Evolutionary conservation across 2,113 vertebrate genomes (phyloP).

Genomic region (Lucifuga dentata): DNA sequence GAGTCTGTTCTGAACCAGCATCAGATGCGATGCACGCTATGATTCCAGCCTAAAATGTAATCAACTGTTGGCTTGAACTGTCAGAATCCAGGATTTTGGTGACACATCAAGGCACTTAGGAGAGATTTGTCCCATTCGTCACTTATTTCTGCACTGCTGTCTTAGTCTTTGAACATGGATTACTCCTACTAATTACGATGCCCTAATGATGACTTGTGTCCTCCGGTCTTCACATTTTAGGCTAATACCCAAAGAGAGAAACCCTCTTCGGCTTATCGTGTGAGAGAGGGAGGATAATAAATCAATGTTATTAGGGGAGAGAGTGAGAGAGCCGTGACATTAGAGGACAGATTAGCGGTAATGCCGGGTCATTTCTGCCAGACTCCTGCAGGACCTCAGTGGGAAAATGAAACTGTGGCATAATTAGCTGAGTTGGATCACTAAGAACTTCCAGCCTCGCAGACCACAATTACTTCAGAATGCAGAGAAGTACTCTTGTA

Average conservation of each 20-base stretch:
- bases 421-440: constrained; percentile 69
- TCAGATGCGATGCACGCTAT: neutral
- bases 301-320: constrained; percentile 68
- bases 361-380: constrained; percentile 66
- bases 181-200: constrained; percentile 39
- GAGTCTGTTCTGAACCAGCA: too few relatives aligned
- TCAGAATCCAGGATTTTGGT: constrained; percentile 32
- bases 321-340: constrained; percentile 53
- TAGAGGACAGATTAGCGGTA: constrained; percentile 71
- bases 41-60: constrained; percentile 18
- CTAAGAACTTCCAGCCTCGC: constrained; percentile 57
- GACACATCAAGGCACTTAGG: constrained; percentile 4
- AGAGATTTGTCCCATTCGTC: constrained; percentile 39
- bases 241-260: constrained; percentile 47
- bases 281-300: constrained; percentile 61
- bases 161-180: constrained; percentile 51
- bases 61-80: constrained; percentile 10
- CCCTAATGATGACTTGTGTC: constrained; percentile 57
- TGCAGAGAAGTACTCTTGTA: constrained; percentile 35
- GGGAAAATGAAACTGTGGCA: constrained; percentile 64
- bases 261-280: constrained; percentile 31
- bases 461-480: constrained; percentile 54
- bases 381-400: constrained; percentile 49
- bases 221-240: constrained; percentile 41
- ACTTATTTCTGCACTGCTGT: constrained; percentile 34